phyloP scores from a whole-genome alignment of 2,113 vertebrate genomes.

The Empidonax traillii region DNA sequence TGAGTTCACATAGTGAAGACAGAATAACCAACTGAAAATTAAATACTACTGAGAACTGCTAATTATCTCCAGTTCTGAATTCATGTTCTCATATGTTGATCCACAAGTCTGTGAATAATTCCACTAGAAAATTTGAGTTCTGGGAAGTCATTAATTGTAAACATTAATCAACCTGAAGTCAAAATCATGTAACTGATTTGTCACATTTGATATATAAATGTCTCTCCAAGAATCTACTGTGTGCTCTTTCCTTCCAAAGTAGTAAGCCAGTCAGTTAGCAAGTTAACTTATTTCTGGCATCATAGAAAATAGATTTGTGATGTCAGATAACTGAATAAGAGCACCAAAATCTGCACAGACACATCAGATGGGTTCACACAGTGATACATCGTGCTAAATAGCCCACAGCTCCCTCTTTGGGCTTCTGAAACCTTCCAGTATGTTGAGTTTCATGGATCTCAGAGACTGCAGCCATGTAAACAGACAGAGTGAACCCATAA shows the following conservation, averaged over 20 bases:
- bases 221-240: background rate
- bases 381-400: background rate
- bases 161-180: background rate
- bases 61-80: background rate
- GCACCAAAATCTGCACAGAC: background rate
- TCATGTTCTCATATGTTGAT: background rate
- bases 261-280: background rate
- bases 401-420: background rate
- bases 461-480: background rate
- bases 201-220: background rate
- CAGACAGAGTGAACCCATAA: background rate
- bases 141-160: background rate
- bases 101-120: background rate
- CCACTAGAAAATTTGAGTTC: background rate
- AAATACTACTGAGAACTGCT: background rate
- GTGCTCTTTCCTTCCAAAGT: background rate
- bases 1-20: background rate
- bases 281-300: background rate
- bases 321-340: background rate
- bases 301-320: background rate
- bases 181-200: background rate
- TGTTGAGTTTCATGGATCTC: background rate
- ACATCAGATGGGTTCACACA: background rate
- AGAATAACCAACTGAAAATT: background rate
- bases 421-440: background rate